phyloP scores from a whole-genome alignment of 2,888 invertebrate species.

The Campaea margaritaria region DNA sequence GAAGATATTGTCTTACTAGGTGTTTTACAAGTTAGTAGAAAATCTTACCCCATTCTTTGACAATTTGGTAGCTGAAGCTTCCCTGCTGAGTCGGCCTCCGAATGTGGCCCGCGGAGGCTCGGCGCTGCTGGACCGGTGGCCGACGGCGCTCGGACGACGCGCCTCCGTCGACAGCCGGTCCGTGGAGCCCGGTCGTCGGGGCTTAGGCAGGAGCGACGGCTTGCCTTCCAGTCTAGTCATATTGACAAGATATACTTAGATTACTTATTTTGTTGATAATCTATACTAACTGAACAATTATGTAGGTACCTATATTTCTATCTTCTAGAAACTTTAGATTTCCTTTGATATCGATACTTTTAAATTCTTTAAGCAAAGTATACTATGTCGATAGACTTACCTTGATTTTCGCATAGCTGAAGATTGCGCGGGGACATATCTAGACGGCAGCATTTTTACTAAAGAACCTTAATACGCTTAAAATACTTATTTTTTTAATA shows the following conservation, averaged over 20 bases:
- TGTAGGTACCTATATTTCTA: too few species aligned
- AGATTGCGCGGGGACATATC: slow-evolving; percentile 58
- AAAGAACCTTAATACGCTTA: neutral
- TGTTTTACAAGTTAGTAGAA: neutral
- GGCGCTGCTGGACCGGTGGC: slow-evolving; percentile 72
- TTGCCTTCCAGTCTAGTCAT: slow-evolving; percentile 57
- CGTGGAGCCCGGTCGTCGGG: slow-evolving; percentile 66
- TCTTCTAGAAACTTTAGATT: too few species aligned
- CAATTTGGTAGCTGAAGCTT: slow-evolving; percentile 71
- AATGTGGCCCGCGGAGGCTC: slow-evolving; percentile 64
- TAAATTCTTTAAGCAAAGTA: too few species aligned
- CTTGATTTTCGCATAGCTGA: slow-evolving; percentile 68
- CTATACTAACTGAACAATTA: neutral
- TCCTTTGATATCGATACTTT: too few species aligned
- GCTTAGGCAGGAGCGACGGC: slow-evolving; percentile 72
- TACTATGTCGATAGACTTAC: slow-evolving; percentile 47
- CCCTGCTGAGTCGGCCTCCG: slow-evolving; percentile 66
- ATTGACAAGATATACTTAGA: neutral
- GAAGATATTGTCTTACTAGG: too few species aligned
- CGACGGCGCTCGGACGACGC: slow-evolving; percentile 63
- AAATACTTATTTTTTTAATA: too few species aligned
- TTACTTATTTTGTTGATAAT: too few species aligned
- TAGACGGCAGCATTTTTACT: slow-evolving; percentile 58
- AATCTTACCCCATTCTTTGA: slow-evolving; percentile 61
- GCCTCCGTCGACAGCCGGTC: slow-evolving; percentile 71